A percentile compares a stretch with the other conserved stretches of the same genome.
Conservation (phyloP, 2,888 invertebrate genomes). For the Temnothorax rugatulus region DNA sequence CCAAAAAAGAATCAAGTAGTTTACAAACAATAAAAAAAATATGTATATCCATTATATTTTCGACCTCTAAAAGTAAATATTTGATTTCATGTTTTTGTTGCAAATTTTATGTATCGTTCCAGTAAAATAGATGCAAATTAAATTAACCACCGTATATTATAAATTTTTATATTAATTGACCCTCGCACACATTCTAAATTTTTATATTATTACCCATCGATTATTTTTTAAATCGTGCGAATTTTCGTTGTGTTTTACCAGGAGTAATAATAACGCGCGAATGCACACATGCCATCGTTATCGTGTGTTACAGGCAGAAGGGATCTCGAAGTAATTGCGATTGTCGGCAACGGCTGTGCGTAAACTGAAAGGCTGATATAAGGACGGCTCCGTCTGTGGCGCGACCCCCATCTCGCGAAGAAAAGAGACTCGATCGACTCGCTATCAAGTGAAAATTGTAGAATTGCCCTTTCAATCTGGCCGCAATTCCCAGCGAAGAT, state of each 20-base stretch:
- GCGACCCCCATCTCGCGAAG: conserved; percentile 27
- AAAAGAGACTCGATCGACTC: conserved; percentile 58
- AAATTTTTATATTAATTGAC: background rate
- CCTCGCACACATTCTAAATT: background rate
- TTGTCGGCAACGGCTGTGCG: conserved; percentile 28
- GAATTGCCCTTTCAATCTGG: conserved; percentile 68
- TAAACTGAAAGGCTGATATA: conserved; percentile 42
- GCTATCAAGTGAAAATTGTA: conserved; percentile 61
- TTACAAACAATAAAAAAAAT: background rate
- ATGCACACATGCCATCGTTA: conserved; percentile 3
- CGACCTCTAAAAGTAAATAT: background rate
- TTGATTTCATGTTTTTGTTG: background rate
- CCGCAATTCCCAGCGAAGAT: conserved; percentile 63
- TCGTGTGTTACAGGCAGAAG: conserved; percentile 8
- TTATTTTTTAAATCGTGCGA: background rate
- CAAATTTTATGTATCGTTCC: background rate
- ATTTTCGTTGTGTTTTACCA: background rate
- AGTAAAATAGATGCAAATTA: background rate
- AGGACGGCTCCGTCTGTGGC: conserved; percentile 7
- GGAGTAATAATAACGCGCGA: background rate
- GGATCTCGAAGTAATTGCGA: conserved; percentile 41
- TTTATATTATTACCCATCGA: background rate
- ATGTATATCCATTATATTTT: background rate
- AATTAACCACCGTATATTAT: background rate
- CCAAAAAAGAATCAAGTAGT: background rate